Evolutionary conservation across 2,797 vertebrate genomes (phyloP), one percentile per base, ranked within the genome.

Genomic region (Chelonia mydas): DNA sequence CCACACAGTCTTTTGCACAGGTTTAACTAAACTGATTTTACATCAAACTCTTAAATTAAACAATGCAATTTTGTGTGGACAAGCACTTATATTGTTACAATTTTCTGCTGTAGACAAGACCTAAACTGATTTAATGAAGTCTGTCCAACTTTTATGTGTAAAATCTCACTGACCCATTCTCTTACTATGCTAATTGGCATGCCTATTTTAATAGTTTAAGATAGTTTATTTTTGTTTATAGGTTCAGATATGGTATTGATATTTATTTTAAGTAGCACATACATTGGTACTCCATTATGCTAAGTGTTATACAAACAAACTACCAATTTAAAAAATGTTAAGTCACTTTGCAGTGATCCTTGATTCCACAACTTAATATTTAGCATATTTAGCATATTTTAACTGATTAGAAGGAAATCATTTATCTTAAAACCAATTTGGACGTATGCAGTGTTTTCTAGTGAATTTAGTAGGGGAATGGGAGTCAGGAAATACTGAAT

Each of bases 401-500:
- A 91, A 80, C 15, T 5, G 3, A 21, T 86, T 87, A n/a, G 65
- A 94, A 87, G 87, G 16, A 3, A 50, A 1, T 59, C 3, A 37
- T 41, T 54, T 55, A 55, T 95, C 84, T 93, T 2, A 2, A 78
- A 89, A 83, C 6, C 23, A 87, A 53, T 93, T 93, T 91, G 84
- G 80, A 94, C 0, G 0, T 94, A 74, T 78, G 50, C 82, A 91
- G 77, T 92, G 80, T 74, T 59, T 87, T 77, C 45, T 90, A 94
- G 93, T 84, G 79, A 95, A 92, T 96, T 88, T 95, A 93, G 89
- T 80, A 91, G 80, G 61, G 93, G 80, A 88, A 54, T 82, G 74
- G 65, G 47, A 96, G 94, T 21, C 96, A 95, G 95, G 94, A 97
- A 95, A 96, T 96, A 92, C 92, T 92, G 93, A 92, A 92, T 90